Evolutionary conservation across 2,113 vertebrate species (phyloP).

Genomic region (Chaetops frenatus): DNA sequence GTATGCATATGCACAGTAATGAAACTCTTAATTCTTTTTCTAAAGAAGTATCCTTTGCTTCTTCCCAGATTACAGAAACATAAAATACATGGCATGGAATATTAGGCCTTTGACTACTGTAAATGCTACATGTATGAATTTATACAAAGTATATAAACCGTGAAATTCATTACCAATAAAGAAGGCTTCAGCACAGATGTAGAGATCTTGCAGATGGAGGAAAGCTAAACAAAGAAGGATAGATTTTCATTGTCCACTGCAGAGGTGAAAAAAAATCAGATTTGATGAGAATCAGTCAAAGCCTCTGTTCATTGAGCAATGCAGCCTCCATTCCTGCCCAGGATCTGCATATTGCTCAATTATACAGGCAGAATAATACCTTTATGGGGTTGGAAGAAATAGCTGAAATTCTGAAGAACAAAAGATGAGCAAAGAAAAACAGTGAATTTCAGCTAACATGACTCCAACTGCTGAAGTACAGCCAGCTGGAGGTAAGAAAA

Average conservation of each 20-base stretch:
- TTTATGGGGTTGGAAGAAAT: background rate
- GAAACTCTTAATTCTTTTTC: background rate
- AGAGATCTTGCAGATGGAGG: background rate
- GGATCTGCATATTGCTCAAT: background rate
- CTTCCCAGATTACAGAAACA: background rate
- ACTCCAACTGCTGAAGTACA: background rate
- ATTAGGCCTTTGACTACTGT: background rate
- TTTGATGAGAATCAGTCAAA: background rate
- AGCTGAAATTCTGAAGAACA: background rate
- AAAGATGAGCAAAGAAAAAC: background rate
- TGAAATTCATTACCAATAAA: background rate
- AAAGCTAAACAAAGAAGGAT: background rate
- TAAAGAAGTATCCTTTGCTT: background rate
- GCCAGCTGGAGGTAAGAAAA: constrained; percentile 32
- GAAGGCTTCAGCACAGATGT: background rate
- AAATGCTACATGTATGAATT: background rate
- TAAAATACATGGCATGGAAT: background rate
- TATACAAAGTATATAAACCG: background rate
- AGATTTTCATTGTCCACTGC: background rate
- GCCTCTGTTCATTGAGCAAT: background rate
- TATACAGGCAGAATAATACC: background rate
- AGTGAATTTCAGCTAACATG: background rate
- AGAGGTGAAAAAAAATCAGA: background rate
- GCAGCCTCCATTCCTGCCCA: background rate
- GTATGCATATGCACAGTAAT: background rate